Conservation (phyloP, 2,113 vertebrate species). For the Gyps fulvus region DNA sequence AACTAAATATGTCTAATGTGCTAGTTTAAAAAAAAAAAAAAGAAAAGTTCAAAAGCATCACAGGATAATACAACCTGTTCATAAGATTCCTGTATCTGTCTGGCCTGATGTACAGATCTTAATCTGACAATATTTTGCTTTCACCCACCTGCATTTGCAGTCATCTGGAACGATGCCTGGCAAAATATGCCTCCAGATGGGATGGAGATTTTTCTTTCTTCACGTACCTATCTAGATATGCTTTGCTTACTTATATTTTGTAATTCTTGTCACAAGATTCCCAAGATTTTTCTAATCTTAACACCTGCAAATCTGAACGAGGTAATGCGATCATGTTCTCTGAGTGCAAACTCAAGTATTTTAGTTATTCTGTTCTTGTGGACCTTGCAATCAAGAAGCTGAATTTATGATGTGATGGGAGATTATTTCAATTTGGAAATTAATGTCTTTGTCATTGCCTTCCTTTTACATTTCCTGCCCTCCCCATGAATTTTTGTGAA, state of each 20-base stretch:
- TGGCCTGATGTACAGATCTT: not conserved
- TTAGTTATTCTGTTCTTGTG: not conserved
- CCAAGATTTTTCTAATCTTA: not conserved
- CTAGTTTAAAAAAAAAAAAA: not conserved
- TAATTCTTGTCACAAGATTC: not conserved
- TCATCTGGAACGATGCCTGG: not conserved
- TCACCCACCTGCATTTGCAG: not conserved
- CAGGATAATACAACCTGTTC: not conserved
- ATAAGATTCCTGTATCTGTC: not conserved
- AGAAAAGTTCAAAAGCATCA: not conserved
- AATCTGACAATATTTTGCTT: not conserved
- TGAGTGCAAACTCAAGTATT: not conserved
- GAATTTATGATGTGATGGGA: not conserved
- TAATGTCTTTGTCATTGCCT: not conserved
- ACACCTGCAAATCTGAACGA: not conserved
- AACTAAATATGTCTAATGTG: not conserved
- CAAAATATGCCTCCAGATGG: not conserved
- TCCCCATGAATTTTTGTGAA: not conserved
- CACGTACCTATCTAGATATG: not conserved
- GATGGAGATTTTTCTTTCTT: not conserved
- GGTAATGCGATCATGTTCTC: not conserved
- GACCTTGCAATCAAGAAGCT: not conserved
- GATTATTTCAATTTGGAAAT: not conserved
- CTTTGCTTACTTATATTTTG: not conserved
- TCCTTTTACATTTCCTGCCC: not conserved